These are phyloP conservation scores for Nezara viridula DNA, from an alignment of 2,888 invertebrate species.

Conservation along the genomic window DNA sequence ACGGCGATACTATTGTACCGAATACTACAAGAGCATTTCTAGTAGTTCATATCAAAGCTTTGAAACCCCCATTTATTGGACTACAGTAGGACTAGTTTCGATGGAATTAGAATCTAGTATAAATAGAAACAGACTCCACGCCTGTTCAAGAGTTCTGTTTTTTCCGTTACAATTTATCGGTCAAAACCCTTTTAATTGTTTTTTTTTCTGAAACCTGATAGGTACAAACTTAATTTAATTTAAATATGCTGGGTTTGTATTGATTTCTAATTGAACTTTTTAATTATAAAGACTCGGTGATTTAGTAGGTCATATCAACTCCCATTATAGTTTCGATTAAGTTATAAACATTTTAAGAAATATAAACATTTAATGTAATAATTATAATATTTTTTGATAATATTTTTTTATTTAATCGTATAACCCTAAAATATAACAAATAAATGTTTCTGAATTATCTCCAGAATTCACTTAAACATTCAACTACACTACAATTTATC, in stretches of 20 bases:
- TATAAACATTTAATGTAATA: too few species aligned
- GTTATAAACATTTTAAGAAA: too few species aligned
- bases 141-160: neutral
- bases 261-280: neutral
- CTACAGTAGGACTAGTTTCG: conserved; percentile 11
- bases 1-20: neutral
- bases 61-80: neutral
- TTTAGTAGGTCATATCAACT: too few species aligned
- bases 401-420: too few species aligned
- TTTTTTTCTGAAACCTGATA: neutral
- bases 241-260: neutral
- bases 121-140: neutral
- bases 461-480: too few species aligned
- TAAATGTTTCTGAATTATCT: too few species aligned
- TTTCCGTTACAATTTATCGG: neutral
- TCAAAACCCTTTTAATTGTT: neutral
- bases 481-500: too few species aligned
- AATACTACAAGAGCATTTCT: neutral
- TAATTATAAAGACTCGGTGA: neutral
- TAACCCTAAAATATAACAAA: too few species aligned
- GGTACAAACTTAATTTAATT: neutral
- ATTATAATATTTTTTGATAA: too few species aligned
- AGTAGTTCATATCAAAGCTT: conserved; percentile 15
- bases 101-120: conserved; percentile 21
- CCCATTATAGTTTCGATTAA: too few species aligned